Percentiles rank a stretch among this genome's conserved stretches.
These are phyloP conservation scores for Dendrolimus kikuchii DNA, from an alignment of 1,140 invertebrate species.

Conservation along the genomic window DNA sequence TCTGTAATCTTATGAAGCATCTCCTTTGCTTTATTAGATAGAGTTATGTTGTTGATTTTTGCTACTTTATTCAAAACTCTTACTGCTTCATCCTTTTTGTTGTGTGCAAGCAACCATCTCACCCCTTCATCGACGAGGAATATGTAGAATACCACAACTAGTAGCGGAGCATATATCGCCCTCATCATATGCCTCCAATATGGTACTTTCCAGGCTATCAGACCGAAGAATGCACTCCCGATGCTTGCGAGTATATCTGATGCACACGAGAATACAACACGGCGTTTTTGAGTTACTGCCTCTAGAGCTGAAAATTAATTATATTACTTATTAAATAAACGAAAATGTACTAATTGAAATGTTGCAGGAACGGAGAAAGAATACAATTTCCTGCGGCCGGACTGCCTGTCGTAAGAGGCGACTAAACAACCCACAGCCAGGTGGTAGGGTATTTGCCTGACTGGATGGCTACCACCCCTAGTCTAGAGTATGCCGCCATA, in stretches of 20 bases:
- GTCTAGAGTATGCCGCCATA: too few relatives aligned
- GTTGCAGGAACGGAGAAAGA: too few relatives aligned
- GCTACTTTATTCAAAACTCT: slow-evolving; percentile 76
- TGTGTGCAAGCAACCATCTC: slow-evolving; percentile 83
- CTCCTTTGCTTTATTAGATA: slow-evolving; percentile 72
- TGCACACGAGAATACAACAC: slow-evolving; percentile 55
- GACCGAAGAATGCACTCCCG: slow-evolving; percentile 79
- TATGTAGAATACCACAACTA: slow-evolving; percentile 77
- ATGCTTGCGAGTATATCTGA: slow-evolving; percentile 56
- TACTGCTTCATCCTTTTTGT: slow-evolving; percentile 78
- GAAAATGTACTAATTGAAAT: neutral
- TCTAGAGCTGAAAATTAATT: slow-evolving; percentile 47
- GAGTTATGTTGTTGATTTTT: slow-evolving; percentile 77
- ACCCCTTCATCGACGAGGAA: slow-evolving; percentile 78
- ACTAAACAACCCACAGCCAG: too few relatives aligned
- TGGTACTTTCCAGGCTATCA: slow-evolving; percentile 79
- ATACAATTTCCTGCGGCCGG: too few relatives aligned
- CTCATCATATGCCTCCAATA: slow-evolving; percentile 82
- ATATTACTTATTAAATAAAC: neutral
- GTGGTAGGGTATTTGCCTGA: too few relatives aligned
- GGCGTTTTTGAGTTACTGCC: slow-evolving; percentile 49
- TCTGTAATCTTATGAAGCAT: slow-evolving; percentile 49
- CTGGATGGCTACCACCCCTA: too few relatives aligned
- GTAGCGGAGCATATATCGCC: slow-evolving; percentile 77
- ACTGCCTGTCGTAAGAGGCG: too few relatives aligned